Conservation (phyloP, 2,113 vertebrate genomes). For the Lophura nycthemera region DNA sequence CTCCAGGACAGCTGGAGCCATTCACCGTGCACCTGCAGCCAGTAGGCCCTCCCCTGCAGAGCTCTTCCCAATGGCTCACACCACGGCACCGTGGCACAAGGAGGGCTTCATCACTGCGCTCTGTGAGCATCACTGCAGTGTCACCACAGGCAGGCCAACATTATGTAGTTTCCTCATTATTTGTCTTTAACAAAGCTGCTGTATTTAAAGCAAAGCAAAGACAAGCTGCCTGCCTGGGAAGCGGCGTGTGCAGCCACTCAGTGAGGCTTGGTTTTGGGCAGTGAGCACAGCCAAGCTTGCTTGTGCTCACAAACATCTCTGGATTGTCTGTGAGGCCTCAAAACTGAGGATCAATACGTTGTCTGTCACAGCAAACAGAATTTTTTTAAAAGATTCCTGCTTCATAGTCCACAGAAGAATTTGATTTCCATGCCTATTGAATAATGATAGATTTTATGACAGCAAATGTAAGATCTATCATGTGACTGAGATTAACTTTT, state of each 20-base stretch:
- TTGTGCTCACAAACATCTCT: not conserved
- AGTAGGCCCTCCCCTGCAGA: not conserved
- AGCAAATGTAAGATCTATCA: conserved; percentile 56
- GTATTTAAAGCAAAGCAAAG: not conserved
- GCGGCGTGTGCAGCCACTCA: not conserved
- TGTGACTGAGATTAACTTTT: conserved; percentile 51
- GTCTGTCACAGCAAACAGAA: conserved; percentile 49
- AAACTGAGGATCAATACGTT: conserved; percentile 39
- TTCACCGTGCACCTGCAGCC: not conserved
- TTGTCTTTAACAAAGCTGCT: not conserved
- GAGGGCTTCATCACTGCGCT: fast-evolving
- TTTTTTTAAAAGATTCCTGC: conserved; percentile 39
- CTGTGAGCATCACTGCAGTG: not conserved
- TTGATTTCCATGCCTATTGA: conserved; percentile 64
- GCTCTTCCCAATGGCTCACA: not conserved
- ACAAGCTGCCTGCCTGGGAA: not conserved
- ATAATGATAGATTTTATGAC: conserved; percentile 74
- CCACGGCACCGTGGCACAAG: not conserved
- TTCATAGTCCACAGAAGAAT: conserved; percentile 51
- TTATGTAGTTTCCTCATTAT: not conserved
- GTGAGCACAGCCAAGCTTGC: not conserved
- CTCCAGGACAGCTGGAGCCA: not conserved
- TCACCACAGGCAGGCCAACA: not conserved
- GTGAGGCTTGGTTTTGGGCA: not conserved
- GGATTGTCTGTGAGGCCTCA: conserved; percentile 2